Evolutionary conservation across 1,140 invertebrate genomes (phyloP).

Genomic region (Lepidurus apus): DNA sequence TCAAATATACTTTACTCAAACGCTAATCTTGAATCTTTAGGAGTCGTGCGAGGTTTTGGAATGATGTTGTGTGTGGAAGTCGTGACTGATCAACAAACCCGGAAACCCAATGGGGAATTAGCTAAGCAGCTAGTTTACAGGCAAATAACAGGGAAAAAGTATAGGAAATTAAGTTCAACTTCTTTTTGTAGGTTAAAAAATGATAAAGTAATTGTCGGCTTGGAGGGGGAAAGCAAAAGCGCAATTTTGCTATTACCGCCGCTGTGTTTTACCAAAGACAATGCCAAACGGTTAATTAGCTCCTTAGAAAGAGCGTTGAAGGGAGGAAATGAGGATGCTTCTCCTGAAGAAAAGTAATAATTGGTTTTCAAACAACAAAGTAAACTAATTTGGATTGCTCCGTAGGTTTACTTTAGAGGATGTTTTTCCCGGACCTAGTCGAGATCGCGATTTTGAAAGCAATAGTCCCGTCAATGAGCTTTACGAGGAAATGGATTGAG

Average conservation of each 20-base stretch:
- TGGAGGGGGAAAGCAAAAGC: conserved; percentile 55
- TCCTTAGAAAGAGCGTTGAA: conserved; percentile 43
- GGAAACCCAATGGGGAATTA: conserved; percentile 35
- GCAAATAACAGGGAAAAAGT: conserved; percentile 32
- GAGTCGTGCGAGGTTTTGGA: conserved; percentile 40
- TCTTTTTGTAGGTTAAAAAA: conserved; percentile 45
- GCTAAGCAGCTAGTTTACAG: conserved; percentile 38
- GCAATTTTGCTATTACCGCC: conserved; percentile 58
- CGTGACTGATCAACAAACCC: conserved; percentile 36
- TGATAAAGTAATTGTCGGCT: conserved; percentile 50
- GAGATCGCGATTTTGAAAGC: not conserved
- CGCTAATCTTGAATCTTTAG: conserved; percentile 18
- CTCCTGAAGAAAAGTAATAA: not conserved
- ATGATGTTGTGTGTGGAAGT: conserved; percentile 41
- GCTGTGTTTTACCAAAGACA: conserved; percentile 51
- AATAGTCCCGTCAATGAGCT: not conserved
- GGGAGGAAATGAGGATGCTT: not conserved
- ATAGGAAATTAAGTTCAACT: conserved; percentile 18
- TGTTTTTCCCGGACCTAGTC: not conserved
- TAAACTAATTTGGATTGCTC: not conserved
- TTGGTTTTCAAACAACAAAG: not conserved
- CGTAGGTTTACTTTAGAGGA: conserved; percentile 2
- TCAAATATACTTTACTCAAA: not conserved
- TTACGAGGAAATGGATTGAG: conserved; percentile 1
- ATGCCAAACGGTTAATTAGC: conserved; percentile 45